phyloP scores from a whole-genome alignment of 2,797 vertebrate species.

The Rhinophrynus dorsalis region DNA sequence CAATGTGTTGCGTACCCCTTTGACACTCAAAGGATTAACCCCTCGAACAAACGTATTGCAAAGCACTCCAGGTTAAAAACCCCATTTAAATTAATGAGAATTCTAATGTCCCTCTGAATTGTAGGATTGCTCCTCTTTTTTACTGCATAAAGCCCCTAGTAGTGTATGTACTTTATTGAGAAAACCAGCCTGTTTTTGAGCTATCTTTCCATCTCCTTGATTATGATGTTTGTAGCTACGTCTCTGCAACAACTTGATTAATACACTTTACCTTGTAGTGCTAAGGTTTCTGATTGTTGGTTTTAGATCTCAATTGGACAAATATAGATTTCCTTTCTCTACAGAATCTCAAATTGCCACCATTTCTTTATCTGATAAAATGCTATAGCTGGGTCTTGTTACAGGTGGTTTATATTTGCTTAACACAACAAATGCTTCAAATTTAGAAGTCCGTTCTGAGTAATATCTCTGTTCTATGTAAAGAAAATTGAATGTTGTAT shows the following conservation, averaged over 20 bases:
- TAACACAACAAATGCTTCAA: conserved; percentile 15
- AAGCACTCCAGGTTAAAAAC: too few relatives aligned
- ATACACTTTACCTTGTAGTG: not conserved
- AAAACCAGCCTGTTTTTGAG: too few relatives aligned
- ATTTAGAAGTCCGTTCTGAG: conserved; percentile 8
- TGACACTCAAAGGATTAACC: too few relatives aligned
- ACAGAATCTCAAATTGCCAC: not conserved
- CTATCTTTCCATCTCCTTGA: too few relatives aligned
- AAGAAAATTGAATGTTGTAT: not conserved
- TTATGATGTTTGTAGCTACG: not conserved
- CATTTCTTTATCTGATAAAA: conserved; percentile 28
- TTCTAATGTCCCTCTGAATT: too few relatives aligned
- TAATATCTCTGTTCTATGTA: conserved; percentile 9
- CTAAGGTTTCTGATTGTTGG: conserved; percentile 15
- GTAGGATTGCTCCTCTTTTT: too few relatives aligned
- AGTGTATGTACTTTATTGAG: too few relatives aligned
- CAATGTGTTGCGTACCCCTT: too few relatives aligned
- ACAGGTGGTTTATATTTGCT: conserved; percentile 13
- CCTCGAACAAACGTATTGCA: too few relatives aligned
- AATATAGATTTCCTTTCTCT: conserved; percentile 14
- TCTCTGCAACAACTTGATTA: not conserved
- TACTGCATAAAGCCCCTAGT: too few relatives aligned
- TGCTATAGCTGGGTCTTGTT: conserved; percentile 9
- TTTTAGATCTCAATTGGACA: conserved; percentile 18
- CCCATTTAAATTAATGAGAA: too few relatives aligned